Evolutionary conservation across 1,140 invertebrate genomes (phyloP).

Genomic region (Probaryconus sp.): DNA sequence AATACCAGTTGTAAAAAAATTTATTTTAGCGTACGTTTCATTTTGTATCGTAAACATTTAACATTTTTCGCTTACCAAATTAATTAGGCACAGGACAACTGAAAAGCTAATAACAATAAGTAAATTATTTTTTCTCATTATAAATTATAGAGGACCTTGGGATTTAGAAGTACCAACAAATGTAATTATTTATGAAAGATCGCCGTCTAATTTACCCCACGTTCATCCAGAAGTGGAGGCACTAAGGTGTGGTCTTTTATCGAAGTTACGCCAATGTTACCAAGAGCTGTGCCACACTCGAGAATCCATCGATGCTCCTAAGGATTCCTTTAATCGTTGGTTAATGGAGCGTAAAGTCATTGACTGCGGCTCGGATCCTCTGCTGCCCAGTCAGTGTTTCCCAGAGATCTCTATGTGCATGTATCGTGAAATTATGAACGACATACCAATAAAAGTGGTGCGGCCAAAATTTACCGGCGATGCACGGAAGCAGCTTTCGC

Average conservation of each 20-base stretch:
- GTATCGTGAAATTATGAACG: slow-evolving; percentile 99
- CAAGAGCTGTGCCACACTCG: slow-evolving; percentile 95
- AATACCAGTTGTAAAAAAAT: slow-evolving; percentile 86
- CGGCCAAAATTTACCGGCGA: slow-evolving; percentile 97
- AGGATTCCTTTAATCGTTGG: slow-evolving; percentile 98
- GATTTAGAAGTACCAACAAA: slow-evolving; percentile 96
- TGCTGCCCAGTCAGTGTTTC: slow-evolving; percentile 93
- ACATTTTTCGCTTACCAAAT: too few relatives aligned
- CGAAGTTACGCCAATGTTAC: slow-evolving; percentile 93
- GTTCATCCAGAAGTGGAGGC: slow-evolving; percentile 95
- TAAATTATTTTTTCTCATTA: slow-evolving; percentile 50
- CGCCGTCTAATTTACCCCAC: slow-evolving; percentile 90
- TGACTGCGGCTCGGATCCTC: slow-evolving; percentile 90
- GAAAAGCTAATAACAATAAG: neutral
- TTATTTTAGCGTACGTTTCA: slow-evolving; percentile 85
- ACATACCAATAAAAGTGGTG: slow-evolving; percentile 97
- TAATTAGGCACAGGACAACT: too few relatives aligned
- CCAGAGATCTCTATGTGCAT: slow-evolving; percentile 96
- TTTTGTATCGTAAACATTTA: too few relatives aligned
- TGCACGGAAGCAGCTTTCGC: slow-evolving; percentile 95
- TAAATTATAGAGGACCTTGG: slow-evolving; percentile 88
- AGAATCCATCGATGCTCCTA: slow-evolving; percentile 96
- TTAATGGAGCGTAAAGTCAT: slow-evolving; percentile 96
- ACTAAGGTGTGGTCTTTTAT: slow-evolving; percentile 86
- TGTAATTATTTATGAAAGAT: slow-evolving; percentile 93